These are phyloP conservation scores for pig (Sus scrofa) DNA, from an alignment of 2,113 vertebrate species.

Conservation along the genomic window DNA sequence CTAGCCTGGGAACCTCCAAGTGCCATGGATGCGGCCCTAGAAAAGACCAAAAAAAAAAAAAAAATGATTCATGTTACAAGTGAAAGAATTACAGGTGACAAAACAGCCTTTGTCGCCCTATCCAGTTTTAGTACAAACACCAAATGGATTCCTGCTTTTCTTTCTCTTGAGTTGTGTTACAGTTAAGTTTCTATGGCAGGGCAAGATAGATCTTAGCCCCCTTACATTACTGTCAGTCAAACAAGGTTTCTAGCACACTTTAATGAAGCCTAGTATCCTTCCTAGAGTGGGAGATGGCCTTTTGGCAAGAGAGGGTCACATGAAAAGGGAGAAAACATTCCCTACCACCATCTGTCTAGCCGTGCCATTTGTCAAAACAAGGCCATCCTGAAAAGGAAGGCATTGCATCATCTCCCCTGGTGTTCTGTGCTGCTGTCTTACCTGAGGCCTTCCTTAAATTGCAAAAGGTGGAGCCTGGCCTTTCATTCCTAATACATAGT, in stretches of 20 bases:
- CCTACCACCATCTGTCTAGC: background rate
- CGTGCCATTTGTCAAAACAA: conserved; percentile 36
- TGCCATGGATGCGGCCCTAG: too few relatives aligned
- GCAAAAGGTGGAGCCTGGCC: background rate
- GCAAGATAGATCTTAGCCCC: background rate
- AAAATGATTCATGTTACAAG: background rate
- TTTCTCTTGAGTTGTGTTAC: background rate
- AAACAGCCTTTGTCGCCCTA: background rate
- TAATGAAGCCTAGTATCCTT: background rate
- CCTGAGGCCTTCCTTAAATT: background rate
- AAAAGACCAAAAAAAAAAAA: too few relatives aligned
- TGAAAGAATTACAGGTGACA: background rate
- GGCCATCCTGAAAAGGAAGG: background rate
- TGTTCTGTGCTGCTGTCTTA: background rate
- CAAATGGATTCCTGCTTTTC: background rate
- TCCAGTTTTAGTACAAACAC: background rate
- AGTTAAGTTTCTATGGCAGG: background rate
- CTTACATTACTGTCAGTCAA: conserved; percentile 7
- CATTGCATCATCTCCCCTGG: background rate
- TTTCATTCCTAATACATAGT: background rate
- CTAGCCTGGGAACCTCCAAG: too few relatives aligned
- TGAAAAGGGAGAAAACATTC: conserved; percentile 36
- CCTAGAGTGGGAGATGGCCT: background rate
- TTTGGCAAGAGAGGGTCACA: conserved; percentile 45
- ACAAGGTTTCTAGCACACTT: background rate